These are phyloP conservation scores for Alosa alosa DNA, from an alignment of 2,113 vertebrate genomes.

Conservation along the genomic window DNA sequence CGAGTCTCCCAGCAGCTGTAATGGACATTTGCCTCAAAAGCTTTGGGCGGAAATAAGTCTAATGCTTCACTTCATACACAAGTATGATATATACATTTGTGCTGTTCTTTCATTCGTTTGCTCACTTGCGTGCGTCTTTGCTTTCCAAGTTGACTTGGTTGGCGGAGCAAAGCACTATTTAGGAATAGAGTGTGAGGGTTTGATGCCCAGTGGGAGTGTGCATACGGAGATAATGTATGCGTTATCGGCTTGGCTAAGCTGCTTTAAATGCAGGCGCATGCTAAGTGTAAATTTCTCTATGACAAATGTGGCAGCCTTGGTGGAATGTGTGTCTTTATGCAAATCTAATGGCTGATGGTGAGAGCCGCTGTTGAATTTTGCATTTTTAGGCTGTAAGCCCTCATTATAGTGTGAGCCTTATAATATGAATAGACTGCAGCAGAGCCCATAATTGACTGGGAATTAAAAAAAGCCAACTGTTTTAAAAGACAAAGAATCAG, in stretches of 20 bases:
- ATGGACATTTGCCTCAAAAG: background rate
- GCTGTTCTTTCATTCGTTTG: constrained; percentile 47
- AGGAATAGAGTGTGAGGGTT: background rate
- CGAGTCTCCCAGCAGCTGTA: background rate
- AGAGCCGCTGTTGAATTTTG: background rate
- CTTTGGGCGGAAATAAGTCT: background rate
- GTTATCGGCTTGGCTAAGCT: background rate
- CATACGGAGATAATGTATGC: constrained; percentile 4
- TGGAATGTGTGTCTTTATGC: background rate
- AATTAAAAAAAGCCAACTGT: constrained; percentile 3
- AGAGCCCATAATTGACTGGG: background rate
- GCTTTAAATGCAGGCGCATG: background rate
- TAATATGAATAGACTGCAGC: background rate
- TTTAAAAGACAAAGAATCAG: background rate
- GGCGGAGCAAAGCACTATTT: background rate
- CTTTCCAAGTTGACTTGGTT: background rate
- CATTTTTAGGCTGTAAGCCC: background rate
- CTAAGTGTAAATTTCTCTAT: constrained; percentile 10
- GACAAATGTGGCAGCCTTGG: background rate
- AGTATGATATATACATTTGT: background rate
- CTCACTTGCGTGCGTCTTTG: constrained; percentile 36
- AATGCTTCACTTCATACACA: background rate
- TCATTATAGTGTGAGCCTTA: background rate
- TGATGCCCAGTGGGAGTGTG: background rate
- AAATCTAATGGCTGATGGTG: background rate